Conservation (phyloP, 2,797 vertebrate species). For the Salmo trutta region DNA sequence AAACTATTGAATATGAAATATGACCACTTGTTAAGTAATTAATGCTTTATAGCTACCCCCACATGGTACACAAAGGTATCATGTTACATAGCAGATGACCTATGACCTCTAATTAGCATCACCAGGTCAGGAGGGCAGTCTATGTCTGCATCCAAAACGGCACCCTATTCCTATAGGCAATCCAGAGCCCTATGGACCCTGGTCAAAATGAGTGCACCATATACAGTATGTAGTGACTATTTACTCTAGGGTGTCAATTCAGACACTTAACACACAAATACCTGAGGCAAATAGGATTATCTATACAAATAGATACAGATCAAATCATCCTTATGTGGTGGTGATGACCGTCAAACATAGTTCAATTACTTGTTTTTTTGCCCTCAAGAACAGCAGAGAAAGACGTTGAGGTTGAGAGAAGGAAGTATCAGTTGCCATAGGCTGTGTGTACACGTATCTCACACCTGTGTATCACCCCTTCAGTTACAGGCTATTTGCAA, state of each 20-base stretch:
- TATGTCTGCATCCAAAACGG: too few species aligned
- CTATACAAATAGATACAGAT: neutral
- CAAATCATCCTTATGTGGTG: neutral
- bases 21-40: neutral
- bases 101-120: neutral
- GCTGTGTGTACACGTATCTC: neutral
- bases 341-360: neutral
- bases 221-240: neutral
- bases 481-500: neutral
- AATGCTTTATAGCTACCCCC: neutral
- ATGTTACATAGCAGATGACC: neutral
- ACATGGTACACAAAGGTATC: neutral
- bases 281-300: too few species aligned
- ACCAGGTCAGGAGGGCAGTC: neutral
- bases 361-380: neutral
- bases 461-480: neutral
- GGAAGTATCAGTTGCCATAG: too few species aligned
- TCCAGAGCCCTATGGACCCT: neutral
- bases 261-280: neutral
- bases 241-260: neutral
- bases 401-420: neutral
- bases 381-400: neutral
- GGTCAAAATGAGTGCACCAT: neutral
- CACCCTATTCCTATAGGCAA: too few species aligned
- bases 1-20: neutral